phyloP scores from a whole-genome alignment of 2,888 invertebrate species.

The Lasiommata megera region DNA sequence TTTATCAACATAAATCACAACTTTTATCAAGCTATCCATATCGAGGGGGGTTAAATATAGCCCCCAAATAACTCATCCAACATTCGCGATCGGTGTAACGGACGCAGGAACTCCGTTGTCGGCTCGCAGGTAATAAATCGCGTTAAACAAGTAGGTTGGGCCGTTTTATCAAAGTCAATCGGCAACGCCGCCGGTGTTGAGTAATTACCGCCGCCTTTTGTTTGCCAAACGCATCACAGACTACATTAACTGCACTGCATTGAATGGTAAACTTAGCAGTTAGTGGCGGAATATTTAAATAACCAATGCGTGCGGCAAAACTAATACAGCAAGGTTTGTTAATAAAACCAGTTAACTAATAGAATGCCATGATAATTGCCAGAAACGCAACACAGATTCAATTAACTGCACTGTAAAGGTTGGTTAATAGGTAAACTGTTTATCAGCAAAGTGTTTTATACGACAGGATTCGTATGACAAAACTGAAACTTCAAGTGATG shows the following conservation, averaged over 20 bases:
- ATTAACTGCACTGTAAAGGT: background rate
- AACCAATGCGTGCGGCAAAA: too few species aligned
- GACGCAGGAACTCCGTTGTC: constrained; percentile 57
- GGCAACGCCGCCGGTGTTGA: constrained; percentile 70
- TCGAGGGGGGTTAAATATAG: background rate
- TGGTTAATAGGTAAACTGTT: too few species aligned
- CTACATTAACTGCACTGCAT: constrained; percentile 4
- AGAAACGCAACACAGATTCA: constrained; percentile 21
- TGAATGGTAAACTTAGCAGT: too few species aligned
- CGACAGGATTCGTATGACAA: too few species aligned
- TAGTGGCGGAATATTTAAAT: too few species aligned
- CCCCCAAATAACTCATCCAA: constrained; percentile 38
- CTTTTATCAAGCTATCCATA: constrained; percentile 4
- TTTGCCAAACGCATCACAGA: constrained; percentile 30
- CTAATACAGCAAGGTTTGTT: too few species aligned
- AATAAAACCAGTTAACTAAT: too few species aligned
- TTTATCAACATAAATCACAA: constrained; percentile 1
- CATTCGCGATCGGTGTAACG: constrained; percentile 38
- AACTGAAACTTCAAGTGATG: too few species aligned
- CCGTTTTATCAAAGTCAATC: constrained; percentile 81
- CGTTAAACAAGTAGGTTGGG: constrained; percentile 79
- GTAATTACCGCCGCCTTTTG: constrained; percentile 59
- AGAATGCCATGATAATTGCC: too few species aligned
- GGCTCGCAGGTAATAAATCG: constrained; percentile 79
- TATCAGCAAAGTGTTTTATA: too few species aligned